phyloP scores from a whole-genome alignment of 1,140 invertebrate species.

The Musca vetustissima region DNA sequence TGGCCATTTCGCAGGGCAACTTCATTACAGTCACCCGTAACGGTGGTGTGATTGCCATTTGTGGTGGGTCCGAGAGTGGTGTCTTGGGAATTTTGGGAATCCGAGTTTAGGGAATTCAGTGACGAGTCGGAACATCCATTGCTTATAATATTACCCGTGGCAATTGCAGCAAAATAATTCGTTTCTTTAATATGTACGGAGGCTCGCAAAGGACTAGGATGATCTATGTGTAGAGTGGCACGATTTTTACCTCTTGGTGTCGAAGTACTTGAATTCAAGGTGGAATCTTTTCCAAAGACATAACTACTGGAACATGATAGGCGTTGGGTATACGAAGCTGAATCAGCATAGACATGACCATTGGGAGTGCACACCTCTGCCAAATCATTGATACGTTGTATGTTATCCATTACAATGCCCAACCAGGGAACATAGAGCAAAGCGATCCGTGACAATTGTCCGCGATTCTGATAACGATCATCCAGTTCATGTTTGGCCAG shows the following conservation, averaged over 20 bases:
- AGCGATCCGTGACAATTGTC: slow-evolving; percentile 82
- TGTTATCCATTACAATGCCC: slow-evolving; percentile 80
- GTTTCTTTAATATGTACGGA: slow-evolving; percentile 69
- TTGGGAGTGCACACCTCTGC: slow-evolving; percentile 43
- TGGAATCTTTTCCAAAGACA: slow-evolving; percentile 53
- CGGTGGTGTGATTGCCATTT: slow-evolving; percentile 36
- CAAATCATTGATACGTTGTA: slow-evolving; percentile 63
- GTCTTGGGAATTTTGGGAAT: slow-evolving; percentile 62
- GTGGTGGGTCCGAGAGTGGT: slow-evolving; percentile 58
- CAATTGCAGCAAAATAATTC: slow-evolving; percentile 76
- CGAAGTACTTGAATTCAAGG: slow-evolving; percentile 45
- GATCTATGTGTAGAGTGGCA: slow-evolving; percentile 61
- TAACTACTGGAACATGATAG: slow-evolving; percentile 59
- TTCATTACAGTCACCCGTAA: slow-evolving; percentile 36
- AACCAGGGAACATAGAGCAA: slow-evolving; percentile 89
- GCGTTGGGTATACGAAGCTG: slow-evolving; percentile 55
- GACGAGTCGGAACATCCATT: slow-evolving; percentile 62
- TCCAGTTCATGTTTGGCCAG: slow-evolving; percentile 94
- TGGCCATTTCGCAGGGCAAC: slow-evolving; percentile 49
- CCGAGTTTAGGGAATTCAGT: slow-evolving; percentile 49
- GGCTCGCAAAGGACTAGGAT: slow-evolving; percentile 60
- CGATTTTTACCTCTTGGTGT: slow-evolving; percentile 58
- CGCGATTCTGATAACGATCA: slow-evolving; percentile 79
- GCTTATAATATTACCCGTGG: slow-evolving; percentile 66
- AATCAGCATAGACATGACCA: slow-evolving; percentile 54